phyloP scores from a whole-genome alignment of 1,140 invertebrate genomes.

The Drosophila sechellia region DNA sequence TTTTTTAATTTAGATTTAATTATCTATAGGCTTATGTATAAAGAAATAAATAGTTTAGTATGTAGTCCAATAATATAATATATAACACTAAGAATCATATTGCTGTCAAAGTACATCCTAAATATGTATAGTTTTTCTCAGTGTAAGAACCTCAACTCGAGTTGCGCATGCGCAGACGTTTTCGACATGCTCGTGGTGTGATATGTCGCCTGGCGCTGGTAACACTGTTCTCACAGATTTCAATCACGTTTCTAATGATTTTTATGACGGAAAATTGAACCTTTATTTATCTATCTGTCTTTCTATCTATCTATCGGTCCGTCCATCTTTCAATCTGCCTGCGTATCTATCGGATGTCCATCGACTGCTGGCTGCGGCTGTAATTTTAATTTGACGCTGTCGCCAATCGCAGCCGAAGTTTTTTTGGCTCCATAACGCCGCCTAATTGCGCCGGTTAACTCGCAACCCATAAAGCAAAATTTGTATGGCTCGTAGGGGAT shows the following conservation, averaged over 20 bases:
- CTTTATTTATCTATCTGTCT: constrained; percentile 67
- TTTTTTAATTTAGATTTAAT: too few relatives aligned
- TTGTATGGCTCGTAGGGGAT: constrained; percentile 35
- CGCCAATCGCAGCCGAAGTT: constrained; percentile 53
- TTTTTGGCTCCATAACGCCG: constrained; percentile 60
- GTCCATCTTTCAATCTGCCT: constrained; percentile 27
- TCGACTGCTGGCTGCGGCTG: constrained; percentile 39
- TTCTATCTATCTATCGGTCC: constrained; percentile 43
- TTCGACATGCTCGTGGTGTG: constrained; percentile 64
- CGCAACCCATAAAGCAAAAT: constrained; percentile 58
- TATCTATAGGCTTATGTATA: too few relatives aligned
- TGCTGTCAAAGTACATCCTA: too few relatives aligned
- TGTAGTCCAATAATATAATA: too few relatives aligned
- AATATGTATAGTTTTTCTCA: background rate
- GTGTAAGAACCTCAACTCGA: constrained; percentile 12
- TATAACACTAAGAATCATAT: too few relatives aligned
- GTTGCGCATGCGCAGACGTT: constrained; percentile 65
- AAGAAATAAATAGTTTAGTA: too few relatives aligned
- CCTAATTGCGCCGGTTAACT: constrained; percentile 61
- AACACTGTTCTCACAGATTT: constrained; percentile 65
- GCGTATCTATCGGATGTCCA: constrained; percentile 26
- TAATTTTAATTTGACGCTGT: constrained; percentile 70
- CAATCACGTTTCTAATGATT: constrained; percentile 77
- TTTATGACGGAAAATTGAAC: constrained; percentile 79
- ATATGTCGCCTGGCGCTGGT: constrained; percentile 62